Conservation (phyloP, 2,113 vertebrate genomes). For the crab-eating macaque (Macaca fascicularis) region DNA sequence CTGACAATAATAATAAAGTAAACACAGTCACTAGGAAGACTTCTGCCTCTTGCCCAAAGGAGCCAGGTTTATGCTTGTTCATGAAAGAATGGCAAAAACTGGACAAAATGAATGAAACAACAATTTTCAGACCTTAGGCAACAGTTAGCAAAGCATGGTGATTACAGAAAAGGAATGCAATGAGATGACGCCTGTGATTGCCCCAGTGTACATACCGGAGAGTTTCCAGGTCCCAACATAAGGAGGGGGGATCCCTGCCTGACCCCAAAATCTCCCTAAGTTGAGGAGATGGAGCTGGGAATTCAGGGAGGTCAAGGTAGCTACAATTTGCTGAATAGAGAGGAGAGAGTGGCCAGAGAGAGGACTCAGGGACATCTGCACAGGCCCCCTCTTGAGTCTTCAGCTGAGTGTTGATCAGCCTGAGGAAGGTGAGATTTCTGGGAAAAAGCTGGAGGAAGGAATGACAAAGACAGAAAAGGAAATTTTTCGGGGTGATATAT, state of each 20-base stretch:
- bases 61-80: neutral
- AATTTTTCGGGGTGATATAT: neutral
- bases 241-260: neutral
- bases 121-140: neutral
- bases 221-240: neutral
- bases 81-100: neutral
- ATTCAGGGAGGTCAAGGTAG: neutral
- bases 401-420: neutral
- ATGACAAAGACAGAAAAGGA: neutral
- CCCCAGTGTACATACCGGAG: neutral
- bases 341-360: neutral
- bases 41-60: neutral
- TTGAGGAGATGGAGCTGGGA: neutral
- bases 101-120: neutral
- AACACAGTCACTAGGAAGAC: neutral
- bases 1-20: neutral
- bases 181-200: neutral
- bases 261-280: neutral
- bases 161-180: neutral
- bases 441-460: neutral
- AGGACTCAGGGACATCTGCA: accelerated
- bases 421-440: neutral
- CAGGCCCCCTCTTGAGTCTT: neutral
- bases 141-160: neutral
- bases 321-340: neutral